These are phyloP conservation scores for Capitella teleta DNA, from an alignment of 1,140 invertebrate species.

Conservation along the genomic window DNA sequence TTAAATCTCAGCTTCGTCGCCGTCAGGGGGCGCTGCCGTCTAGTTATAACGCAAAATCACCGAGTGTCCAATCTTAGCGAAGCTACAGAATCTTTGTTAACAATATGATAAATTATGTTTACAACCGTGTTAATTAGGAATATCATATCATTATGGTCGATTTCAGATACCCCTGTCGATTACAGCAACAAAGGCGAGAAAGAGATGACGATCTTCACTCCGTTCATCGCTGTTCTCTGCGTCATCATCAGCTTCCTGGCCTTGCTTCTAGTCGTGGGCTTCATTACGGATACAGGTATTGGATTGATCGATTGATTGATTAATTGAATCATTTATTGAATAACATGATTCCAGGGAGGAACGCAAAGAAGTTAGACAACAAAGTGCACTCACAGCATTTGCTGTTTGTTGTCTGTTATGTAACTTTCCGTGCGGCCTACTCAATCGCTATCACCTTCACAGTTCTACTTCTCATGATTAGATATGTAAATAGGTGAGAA, in stretches of 20 bases:
- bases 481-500: slow-evolving; percentile 11
- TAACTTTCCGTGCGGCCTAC: slow-evolving; percentile 12
- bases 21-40: no score
- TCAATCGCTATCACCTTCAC: slow-evolving; percentile 12
- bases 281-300: slow-evolving; percentile 12
- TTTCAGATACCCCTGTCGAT: slow-evolving; percentile 8
- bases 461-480: slow-evolving; percentile 9
- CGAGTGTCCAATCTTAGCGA: no score
- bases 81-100: no score
- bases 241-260: slow-evolving; percentile 9
- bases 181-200: slow-evolving; percentile 4
- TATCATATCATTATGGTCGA: no score
- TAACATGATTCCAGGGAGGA: slow-evolving; percentile 3
- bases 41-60: no score
- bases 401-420: slow-evolving; percentile 12
- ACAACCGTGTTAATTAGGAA: no score
- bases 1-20: no score
- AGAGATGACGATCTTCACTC: slow-evolving; percentile 8
- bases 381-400: slow-evolving; percentile 11
- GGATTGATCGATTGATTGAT: background rate
- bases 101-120: no score
- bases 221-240: slow-evolving; percentile 10
- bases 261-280: slow-evolving; percentile 8
- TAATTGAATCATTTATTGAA: background rate
- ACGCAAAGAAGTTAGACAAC: slow-evolving; percentile 9